These are phyloP conservation scores for Labeo catla DNA, from an alignment of 2,113 vertebrate species.

Conservation along the genomic window DNA sequence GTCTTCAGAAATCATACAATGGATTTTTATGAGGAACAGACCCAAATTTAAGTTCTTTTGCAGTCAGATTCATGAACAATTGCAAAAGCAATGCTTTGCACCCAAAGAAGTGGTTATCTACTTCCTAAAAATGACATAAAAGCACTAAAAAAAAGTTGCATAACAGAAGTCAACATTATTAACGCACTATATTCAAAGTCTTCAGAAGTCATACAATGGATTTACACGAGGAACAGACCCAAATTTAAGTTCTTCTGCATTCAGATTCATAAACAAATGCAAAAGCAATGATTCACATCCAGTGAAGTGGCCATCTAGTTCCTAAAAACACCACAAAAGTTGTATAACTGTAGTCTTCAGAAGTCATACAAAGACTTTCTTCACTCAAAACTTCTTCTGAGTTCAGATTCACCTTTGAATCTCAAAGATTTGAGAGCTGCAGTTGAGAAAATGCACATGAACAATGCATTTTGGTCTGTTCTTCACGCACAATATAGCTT, in stretches of 20 bases:
- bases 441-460: too few relatives aligned
- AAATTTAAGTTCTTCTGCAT: not conserved
- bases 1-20: too few relatives aligned
- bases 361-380: too few relatives aligned
- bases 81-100: too few relatives aligned
- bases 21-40: not conserved
- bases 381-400: too few relatives aligned
- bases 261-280: not conserved
- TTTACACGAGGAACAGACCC: not conserved
- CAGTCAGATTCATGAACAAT: not conserved
- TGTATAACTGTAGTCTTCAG: not conserved
- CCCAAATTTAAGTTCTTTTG: not conserved
- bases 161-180: not conserved
- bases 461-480: too few relatives aligned
- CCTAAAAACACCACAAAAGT: not conserved
- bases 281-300: not conserved
- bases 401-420: too few relatives aligned
- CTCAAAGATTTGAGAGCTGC: not conserved
- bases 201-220: not conserved
- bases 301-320: not conserved
- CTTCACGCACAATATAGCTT: not conserved
- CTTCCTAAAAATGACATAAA: too few relatives aligned
- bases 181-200: not conserved
- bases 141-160: not conserved
- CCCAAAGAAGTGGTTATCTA: too few relatives aligned